These are phyloP conservation scores for Barypeithes pellucidus DNA, from an alignment of 2,888 invertebrate genomes.

Conservation along the genomic window DNA sequence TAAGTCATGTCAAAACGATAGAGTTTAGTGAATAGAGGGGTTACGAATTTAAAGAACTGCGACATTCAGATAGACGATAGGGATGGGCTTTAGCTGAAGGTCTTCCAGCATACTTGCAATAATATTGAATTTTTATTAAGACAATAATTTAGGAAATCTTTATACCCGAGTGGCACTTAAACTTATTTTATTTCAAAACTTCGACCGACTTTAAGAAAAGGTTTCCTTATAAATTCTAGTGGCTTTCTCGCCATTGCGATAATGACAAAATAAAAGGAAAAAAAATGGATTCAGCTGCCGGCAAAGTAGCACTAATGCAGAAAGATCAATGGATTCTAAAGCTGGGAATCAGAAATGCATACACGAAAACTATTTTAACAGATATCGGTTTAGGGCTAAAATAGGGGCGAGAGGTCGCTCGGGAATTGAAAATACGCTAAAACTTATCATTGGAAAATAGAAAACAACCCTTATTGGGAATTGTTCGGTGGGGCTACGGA, in stretches of 20 bases:
- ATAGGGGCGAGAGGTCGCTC: constrained; percentile 59
- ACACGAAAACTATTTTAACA: constrained; percentile 67
- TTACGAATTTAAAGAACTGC: too few species aligned
- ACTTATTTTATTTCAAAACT: neutral
- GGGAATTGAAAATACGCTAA: constrained; percentile 61
- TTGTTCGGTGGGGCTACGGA: constrained; percentile 59
- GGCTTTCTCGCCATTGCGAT: constrained; percentile 20
- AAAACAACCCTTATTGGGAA: constrained; percentile 62
- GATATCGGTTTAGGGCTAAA: constrained; percentile 62
- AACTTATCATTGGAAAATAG: constrained; percentile 66
- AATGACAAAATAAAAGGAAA: constrained; percentile 34
- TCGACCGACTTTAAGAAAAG: constrained; percentile 3
- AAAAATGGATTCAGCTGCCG: constrained; percentile 27
- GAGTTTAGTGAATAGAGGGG: too few species aligned
- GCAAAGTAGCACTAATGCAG: constrained; percentile 43
- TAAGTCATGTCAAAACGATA: too few species aligned
- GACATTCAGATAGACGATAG: too few species aligned
- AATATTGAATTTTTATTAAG: too few species aligned
- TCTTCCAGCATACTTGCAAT: too few species aligned
- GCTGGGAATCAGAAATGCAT: constrained; percentile 61
- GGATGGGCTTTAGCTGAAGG: too few species aligned
- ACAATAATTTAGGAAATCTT: too few species aligned
- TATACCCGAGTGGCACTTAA: too few species aligned
- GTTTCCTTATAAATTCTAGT: constrained; percentile 15
- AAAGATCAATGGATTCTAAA: constrained; percentile 48